Base-by-base conservation (phyloP, 2,797 vertebrate genomes). In the Chelidonichthys spinosus region DNA sequence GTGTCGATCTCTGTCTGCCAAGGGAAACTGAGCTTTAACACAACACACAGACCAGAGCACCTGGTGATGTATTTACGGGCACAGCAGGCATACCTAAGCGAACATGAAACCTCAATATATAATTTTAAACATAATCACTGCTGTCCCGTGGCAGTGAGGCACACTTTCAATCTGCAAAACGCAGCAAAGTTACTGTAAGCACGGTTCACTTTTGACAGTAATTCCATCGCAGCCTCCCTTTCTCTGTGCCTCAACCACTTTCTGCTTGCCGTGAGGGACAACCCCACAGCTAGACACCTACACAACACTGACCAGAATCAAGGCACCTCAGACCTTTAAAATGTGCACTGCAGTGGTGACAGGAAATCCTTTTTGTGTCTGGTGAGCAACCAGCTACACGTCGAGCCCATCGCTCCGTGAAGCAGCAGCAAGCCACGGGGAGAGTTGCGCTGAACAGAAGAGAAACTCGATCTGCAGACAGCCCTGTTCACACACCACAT, bases 271-370 rank as follows among this genome's bases (percentile, higher is more conserved):
- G 69, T 8, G 66, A 81, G 87, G 83, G 83, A 84, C 67, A 79
- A 66, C 82, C 84, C 84, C 77, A 44, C 69, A 55, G 63, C 35
- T 25, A 54, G 36, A 83, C 72, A 77, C 84, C 83, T 25, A 78
- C 76, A 58, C 46, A 62, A 71, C 37, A 25, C 83, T 83, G 83
- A 84, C 85, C 90, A 86, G 85, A 91, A 90, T 72, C 52, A 87
- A 86, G 79, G 63, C 78, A 83, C 67, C 44, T 82, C 74, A 80
- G 52, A 65, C 54, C 36, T 73, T 64, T 50, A 55, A 72, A 43
- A 52, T 64, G 52, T n/a, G 11, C 61, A 56, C 36, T 56, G 39
- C 43, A 18, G 43, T 6, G n/a, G 68, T 85, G 73, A 85, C 83
- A 86, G 88, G 85, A 90, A 91, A 86, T 85, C 61, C 72, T 53